Conservation (phyloP, 2,113 vertebrate species). For the Anhinga anhinga region DNA sequence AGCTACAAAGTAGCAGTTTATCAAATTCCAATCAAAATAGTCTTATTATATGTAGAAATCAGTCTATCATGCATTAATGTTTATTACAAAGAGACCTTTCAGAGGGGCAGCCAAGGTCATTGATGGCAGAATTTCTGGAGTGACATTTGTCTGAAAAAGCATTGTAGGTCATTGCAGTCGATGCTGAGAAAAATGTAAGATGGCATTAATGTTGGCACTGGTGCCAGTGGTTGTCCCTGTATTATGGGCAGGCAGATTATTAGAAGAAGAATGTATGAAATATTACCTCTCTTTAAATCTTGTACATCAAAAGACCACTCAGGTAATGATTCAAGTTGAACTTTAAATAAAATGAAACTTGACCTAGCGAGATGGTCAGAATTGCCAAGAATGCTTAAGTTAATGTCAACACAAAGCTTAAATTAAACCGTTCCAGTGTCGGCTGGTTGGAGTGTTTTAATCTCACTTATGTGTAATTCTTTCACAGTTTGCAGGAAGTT, state of each 20-base stretch:
- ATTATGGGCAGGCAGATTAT: not conserved
- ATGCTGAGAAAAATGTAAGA: not conserved
- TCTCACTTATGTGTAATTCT: not conserved
- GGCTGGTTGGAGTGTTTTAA: not conserved
- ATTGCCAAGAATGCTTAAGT: not conserved
- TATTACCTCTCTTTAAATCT: not conserved
- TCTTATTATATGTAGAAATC: not conserved
- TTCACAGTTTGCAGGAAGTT: not conserved
- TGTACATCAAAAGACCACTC: not conserved
- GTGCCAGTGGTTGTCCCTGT: not conserved
- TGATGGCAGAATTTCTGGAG: not conserved
- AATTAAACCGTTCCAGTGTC: not conserved
- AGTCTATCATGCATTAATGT: not conserved
- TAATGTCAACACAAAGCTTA: not conserved
- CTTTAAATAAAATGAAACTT: not conserved
- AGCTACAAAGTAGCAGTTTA: not conserved
- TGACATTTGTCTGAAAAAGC: not conserved
- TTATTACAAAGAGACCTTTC: not conserved
- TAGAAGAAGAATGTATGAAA: not conserved
- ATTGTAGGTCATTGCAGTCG: not conserved
- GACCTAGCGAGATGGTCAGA: not conserved
- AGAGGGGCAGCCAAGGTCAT: not conserved
- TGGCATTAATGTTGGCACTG: not conserved
- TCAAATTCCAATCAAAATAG: not conserved
- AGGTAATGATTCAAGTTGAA: not conserved